Evolutionary conservation across 2,888 invertebrate genomes (phyloP).

Genomic region (Melieria picta): DNA sequence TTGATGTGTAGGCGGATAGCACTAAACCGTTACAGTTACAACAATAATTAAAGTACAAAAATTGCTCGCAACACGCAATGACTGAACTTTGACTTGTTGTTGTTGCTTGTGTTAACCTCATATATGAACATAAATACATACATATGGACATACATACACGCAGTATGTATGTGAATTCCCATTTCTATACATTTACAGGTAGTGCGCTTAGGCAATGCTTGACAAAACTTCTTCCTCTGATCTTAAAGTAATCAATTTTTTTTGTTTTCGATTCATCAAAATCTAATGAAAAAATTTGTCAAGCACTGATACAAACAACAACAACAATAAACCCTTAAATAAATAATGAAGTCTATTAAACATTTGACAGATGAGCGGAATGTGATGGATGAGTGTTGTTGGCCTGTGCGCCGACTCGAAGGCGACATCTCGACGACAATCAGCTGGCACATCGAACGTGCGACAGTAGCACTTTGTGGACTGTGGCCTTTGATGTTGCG

Average conservation of each 20-base stretch:
- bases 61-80: neutral
- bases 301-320: slow-evolving; percentile 20
- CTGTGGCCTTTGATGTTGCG: no score
- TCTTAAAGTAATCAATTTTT: neutral
- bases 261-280: slow-evolving; percentile 16
- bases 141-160: neutral
- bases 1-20: no score
- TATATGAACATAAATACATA: neutral
- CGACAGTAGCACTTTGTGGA: slow-evolving; percentile 28
- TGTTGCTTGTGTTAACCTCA: neutral
- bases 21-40: no score
- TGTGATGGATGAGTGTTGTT: slow-evolving; percentile 47
- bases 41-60: no score
- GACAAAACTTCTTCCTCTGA: neutral
- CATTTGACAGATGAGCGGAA: slow-evolving; percentile 48
- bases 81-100: slow-evolving; percentile 12
- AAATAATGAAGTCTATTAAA: slow-evolving; percentile 50
- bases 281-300: slow-evolving; percentile 29
- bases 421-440: slow-evolving; percentile 51
- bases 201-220: neutral
- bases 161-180: no score
- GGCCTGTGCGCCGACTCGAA: slow-evolving; percentile 24
- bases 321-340: slow-evolving; percentile 32
- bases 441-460: slow-evolving; percentile 35
- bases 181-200: no score